phyloP scores from a whole-genome alignment of 2,797 vertebrate genomes.

The Parauchenoglanis punctatus region DNA sequence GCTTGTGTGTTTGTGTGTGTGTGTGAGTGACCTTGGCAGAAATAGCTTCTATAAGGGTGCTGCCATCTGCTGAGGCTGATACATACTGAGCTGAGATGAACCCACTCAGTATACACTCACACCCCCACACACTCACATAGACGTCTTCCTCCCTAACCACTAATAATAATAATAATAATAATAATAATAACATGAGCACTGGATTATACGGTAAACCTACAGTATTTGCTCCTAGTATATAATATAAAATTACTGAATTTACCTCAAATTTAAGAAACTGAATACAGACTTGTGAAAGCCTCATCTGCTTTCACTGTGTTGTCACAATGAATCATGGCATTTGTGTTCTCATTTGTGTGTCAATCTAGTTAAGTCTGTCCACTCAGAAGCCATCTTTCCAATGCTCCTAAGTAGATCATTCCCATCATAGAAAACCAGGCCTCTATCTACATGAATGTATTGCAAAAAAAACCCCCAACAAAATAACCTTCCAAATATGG shows the following conservation, averaged over 20 bases:
- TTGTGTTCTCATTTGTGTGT: neutral
- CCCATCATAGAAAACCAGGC: neutral
- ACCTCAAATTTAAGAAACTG: neutral
- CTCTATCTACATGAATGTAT: neutral
- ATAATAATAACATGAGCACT: neutral
- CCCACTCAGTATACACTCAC: neutral
- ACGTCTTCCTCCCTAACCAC: neutral
- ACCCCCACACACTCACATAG: neutral
- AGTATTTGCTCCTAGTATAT: neutral
- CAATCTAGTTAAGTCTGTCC: neutral
- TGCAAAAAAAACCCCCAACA: neutral
- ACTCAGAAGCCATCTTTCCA: neutral
- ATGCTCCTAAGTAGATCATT: neutral
- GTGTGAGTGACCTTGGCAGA: neutral
- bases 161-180: neutral
- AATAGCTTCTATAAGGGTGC: conserved; percentile 56
- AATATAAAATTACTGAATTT: neutral
- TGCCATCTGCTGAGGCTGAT: conserved; percentile 70
- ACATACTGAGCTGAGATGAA: neutral
- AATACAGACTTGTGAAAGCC: neutral
- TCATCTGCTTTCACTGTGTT: neutral
- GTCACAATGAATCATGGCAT: neutral
- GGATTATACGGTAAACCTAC: neutral
- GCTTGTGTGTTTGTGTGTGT: neutral
- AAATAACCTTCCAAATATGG: neutral